phyloP scores from a whole-genome alignment of 2,888 invertebrate species.

The Mythimna impura region DNA sequence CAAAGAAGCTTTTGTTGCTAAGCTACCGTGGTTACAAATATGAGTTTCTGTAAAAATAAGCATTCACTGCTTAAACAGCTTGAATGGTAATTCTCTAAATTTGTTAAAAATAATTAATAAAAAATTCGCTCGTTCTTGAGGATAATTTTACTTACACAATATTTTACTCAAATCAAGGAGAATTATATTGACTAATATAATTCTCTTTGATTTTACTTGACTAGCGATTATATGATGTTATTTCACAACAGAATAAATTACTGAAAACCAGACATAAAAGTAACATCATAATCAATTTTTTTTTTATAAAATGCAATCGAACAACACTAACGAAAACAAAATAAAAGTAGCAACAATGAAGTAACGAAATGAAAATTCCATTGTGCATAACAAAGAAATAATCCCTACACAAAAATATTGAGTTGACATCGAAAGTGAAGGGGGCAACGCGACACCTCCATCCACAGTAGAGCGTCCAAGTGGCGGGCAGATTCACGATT shows the following conservation, averaged over 20 bases:
- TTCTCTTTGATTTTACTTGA: too few relatives aligned
- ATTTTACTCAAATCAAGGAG: neutral
- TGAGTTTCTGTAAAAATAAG: neutral
- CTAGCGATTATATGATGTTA: neutral
- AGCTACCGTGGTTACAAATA: constrained; percentile 8
- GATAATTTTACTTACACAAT: too few relatives aligned
- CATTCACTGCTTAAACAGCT: neutral
- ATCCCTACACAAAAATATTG: constrained; percentile 65
- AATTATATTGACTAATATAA: neutral
- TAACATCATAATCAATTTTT: neutral
- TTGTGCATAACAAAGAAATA: constrained; percentile 66
- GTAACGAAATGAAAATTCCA: constrained; percentile 62
- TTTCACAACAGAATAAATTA: neutral
- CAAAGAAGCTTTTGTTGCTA: constrained; percentile 18
- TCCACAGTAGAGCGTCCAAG: constrained; percentile 75
- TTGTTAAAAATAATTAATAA: neutral
- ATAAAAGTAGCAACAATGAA: constrained; percentile 32
- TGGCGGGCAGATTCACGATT: constrained; percentile 83
- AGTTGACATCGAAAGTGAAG: constrained; percentile 75
- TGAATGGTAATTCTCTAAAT: neutral
- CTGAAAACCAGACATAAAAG: neutral
- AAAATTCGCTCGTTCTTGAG: neutral
- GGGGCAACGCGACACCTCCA: constrained; percentile 69
- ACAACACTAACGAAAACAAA: constrained; percentile 5
- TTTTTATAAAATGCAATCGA: constrained; percentile 7